Evolutionary conservation across 2,888 invertebrate genomes (phyloP).

Genomic region (Microplitis deprimator): DNA sequence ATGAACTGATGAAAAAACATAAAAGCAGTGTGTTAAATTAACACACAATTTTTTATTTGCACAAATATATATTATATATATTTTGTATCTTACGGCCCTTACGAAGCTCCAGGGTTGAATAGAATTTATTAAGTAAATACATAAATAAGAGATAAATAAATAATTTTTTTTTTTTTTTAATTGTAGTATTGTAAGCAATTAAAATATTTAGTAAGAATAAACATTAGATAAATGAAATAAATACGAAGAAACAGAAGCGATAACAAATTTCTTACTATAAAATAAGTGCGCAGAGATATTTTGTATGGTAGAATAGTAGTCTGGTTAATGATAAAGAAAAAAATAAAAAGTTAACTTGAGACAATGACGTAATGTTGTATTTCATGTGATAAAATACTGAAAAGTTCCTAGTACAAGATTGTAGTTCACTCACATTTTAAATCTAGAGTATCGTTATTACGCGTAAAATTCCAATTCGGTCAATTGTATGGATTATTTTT

Average conservation of each 20-base stretch:
- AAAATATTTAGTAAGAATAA: not conserved
- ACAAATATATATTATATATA: too few species aligned
- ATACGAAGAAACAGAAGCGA: not conserved
- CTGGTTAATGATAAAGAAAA: not conserved
- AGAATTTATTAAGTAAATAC: too few species aligned
- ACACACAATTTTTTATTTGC: too few species aligned
- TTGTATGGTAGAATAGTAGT: not conserved
- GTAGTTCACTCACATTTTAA: slow-evolving; percentile 5
- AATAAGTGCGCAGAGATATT: not conserved
- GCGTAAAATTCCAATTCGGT: not conserved
- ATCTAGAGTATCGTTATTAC: not conserved
- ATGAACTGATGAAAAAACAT: too few species aligned
- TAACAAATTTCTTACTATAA: not conserved
- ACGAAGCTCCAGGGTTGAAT: too few species aligned
- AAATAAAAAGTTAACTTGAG: not conserved
- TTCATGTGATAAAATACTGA: not conserved
- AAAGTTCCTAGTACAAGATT: slow-evolving; percentile 5
- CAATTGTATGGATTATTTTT: not conserved
- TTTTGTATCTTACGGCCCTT: too few species aligned
- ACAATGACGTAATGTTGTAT: slow-evolving; percentile 7
- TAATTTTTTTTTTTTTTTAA: not conserved
- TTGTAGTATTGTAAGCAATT: not conserved
- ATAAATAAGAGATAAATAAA: not conserved
- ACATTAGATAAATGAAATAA: not conserved
- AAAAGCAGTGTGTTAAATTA: too few species aligned